These are phyloP conservation scores for Tenthredo scrophulariae DNA, from an alignment of 2,888 invertebrate species.

Conservation along the genomic window DNA sequence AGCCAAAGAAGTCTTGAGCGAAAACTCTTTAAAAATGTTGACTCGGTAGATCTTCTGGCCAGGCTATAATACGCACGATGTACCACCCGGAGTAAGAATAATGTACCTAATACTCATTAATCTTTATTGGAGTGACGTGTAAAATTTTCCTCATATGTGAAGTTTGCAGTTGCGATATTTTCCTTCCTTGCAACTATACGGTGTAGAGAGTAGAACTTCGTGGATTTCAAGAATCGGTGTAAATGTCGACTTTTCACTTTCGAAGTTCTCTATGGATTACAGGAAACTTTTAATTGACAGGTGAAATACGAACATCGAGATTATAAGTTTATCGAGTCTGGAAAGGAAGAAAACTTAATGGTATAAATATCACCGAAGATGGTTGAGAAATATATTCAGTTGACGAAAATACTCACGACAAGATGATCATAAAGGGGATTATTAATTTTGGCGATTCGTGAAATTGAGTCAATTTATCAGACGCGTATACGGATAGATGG, in stretches of 20 bases:
- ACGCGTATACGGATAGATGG: background rate
- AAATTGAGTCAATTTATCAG: conserved; percentile 26
- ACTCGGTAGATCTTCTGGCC: background rate
- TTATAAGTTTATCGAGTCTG: background rate
- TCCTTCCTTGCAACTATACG: background rate
- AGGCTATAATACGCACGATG: background rate
- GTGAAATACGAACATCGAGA: background rate
- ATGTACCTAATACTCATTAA: conserved; percentile 19
- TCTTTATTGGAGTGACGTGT: conserved; percentile 3
- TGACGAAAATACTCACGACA: background rate
- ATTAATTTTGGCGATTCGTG: background rate
- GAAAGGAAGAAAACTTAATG: background rate
- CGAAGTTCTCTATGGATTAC: background rate
- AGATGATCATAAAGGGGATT: background rate
- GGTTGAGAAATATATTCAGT: background rate
- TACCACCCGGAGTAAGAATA: background rate
- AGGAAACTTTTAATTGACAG: background rate
- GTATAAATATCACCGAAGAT: background rate
- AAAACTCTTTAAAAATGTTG: conserved; percentile 3
- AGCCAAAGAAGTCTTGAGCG: background rate
- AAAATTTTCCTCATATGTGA: conserved; percentile 1
- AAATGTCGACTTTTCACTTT: background rate
- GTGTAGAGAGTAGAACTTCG: background rate
- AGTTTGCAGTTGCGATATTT: conserved; percentile 1
- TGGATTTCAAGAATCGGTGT: background rate